Percentiles rank a stretch among this genome's conserved stretches.
Evolutionary conservation across 2,888 invertebrate genomes (phyloP).

Genomic region (Synergus umbraculus): DNA sequence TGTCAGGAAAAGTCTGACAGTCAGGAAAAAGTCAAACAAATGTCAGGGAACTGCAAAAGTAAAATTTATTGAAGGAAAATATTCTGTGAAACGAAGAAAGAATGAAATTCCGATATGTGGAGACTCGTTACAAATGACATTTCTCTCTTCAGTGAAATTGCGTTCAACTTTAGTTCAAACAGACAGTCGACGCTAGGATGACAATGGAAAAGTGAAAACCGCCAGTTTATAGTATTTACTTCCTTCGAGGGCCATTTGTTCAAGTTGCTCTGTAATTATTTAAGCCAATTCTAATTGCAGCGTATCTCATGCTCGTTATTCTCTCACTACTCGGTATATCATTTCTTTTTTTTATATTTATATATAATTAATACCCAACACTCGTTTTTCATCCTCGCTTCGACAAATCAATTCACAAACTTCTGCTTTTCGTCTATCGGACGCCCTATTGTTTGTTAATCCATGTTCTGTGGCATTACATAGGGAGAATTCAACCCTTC

Average conservation of each 20-base stretch:
- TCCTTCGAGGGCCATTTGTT: constrained; percentile 42
- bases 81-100: no score
- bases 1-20: no score
- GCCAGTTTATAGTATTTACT: not conserved
- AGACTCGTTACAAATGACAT: not conserved
- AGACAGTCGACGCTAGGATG: constrained; percentile 50
- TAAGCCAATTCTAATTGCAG: not conserved
- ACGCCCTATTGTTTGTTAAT: no score
- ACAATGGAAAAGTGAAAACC: constrained; percentile 69
- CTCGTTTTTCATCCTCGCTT: not conserved
- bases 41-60: no score
- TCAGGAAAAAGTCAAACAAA: no score
- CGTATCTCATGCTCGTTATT: not conserved
- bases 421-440: no score
- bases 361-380: not conserved
- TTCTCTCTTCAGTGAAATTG: constrained; percentile 60
- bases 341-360: not conserved
- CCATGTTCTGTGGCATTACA: no score
- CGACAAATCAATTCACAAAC: not conserved
- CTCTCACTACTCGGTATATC: not conserved
- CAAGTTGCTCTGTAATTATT: constrained; percentile 45
- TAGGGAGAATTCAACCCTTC: no score
- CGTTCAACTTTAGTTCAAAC: constrained; percentile 46
- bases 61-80: no score
- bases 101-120: not conserved